Conservation (phyloP, 2,113 vertebrate genomes). For the Mesoclemmys tuberculata region DNA sequence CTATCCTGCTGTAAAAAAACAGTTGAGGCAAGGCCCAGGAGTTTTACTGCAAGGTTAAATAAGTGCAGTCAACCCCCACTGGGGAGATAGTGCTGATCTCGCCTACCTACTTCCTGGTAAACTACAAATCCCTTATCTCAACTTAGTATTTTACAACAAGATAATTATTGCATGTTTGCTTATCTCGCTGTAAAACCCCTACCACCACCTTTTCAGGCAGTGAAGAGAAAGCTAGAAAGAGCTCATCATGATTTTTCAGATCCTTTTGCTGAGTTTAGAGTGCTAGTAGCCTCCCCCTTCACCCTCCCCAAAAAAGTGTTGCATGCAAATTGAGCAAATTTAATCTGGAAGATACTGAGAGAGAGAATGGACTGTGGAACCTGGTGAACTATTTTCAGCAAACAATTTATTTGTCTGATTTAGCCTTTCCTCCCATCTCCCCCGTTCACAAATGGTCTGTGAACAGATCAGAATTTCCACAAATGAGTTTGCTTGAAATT, state of each 20-base stretch:
- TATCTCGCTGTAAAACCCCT: conserved; percentile 6
- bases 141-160: neutral
- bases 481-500: conserved; percentile 4
- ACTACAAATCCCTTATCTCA: neutral
- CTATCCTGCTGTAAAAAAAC: neutral
- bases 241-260: conserved; percentile 26
- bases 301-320: neutral
- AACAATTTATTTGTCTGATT: neutral
- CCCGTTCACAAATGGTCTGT: neutral
- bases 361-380: neutral
- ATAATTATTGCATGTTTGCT: neutral
- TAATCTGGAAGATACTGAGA: conserved; percentile 12
- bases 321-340: conserved; percentile 34
- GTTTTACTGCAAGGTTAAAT: neutral
- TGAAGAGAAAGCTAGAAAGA: conserved; percentile 3
- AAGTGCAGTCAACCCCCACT: neutral
- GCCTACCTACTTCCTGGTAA: neutral
- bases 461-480: neutral
- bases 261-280: conserved; percentile 32
- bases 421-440: neutral
- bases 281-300: neutral
- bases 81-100: conserved; percentile 24
- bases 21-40: neutral
- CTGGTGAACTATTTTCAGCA: neutral
- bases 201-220: conserved; percentile 44